These are phyloP conservation scores for Anolis sagrei DNA, from an alignment of 2,113 vertebrate genomes.

Conservation along the genomic window DNA sequence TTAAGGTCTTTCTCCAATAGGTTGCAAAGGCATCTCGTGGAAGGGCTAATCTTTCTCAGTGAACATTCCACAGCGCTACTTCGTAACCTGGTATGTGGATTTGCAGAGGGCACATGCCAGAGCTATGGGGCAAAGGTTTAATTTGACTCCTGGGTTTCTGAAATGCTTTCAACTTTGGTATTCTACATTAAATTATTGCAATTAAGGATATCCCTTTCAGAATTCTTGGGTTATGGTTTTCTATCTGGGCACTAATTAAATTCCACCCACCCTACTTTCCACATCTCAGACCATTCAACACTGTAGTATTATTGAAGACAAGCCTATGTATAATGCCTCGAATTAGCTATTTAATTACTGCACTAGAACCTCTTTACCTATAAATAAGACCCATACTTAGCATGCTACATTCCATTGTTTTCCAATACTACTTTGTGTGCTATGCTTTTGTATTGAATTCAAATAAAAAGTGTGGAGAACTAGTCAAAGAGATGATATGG, in stretches of 20 bases:
- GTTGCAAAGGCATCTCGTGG: conserved; percentile 82
- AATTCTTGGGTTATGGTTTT: not conserved
- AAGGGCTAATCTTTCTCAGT: conserved; percentile 84
- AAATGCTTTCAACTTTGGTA: not conserved
- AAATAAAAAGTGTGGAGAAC: not conserved
- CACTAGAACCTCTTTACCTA: not conserved
- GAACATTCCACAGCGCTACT: conserved; percentile 86
- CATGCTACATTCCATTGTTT: no score
- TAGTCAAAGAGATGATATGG: not conserved
- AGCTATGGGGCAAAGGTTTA: not conserved
- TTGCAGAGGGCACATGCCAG: not conserved
- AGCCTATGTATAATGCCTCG: not conserved
- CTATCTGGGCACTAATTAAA: not conserved
- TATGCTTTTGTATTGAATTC: not conserved
- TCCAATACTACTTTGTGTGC: not conserved
- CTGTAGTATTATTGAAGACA: not conserved
- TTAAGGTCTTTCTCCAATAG: conserved; percentile 82
- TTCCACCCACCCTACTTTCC: no score
- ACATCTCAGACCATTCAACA: not conserved
- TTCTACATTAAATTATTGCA: not conserved
- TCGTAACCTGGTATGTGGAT: conserved; percentile 72
- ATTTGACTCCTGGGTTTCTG: not conserved
- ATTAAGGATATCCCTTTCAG: not conserved
- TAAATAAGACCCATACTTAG: not conserved
- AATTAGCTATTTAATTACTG: not conserved